Conservation (phyloP, 1,140 invertebrate species). For the Acromyrmex heyeri region DNA sequence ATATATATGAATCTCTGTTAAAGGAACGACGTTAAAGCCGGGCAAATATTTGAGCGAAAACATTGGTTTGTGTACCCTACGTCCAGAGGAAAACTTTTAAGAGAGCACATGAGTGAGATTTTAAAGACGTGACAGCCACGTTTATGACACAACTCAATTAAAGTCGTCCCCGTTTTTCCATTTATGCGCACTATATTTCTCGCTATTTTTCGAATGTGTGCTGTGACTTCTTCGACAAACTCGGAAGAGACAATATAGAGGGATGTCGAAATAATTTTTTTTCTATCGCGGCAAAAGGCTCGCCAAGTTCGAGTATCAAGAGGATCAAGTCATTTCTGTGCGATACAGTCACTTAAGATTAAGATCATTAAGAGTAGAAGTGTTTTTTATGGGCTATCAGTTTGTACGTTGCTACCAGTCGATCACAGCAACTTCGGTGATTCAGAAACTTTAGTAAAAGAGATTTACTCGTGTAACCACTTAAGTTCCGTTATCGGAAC, state of each 20-base stretch:
- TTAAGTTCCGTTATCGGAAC: constrained; percentile 26
- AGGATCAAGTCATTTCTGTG: background rate
- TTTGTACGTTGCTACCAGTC: background rate
- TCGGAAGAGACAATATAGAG: background rate
- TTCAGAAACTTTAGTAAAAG: constrained; percentile 35
- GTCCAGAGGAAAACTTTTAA: constrained; percentile 38
- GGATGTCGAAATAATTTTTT: background rate
- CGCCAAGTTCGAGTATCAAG: background rate
- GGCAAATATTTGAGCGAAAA: constrained; percentile 49
- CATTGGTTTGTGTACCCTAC: constrained; percentile 24
- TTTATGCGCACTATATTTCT: background rate
- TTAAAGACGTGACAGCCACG: background rate
- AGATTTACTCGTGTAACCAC: constrained; percentile 22
- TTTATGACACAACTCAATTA: constrained; percentile 27
- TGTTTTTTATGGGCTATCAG: background rate
- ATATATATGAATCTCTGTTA: constrained; percentile 39
- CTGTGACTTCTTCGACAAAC: background rate
- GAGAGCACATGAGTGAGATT: background rate
- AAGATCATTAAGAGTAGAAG: background rate
- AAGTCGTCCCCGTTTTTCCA: background rate
- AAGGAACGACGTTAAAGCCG: constrained; percentile 30
- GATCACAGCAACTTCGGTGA: constrained; percentile 2
- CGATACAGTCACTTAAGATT: background rate
- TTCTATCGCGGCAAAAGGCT: background rate
- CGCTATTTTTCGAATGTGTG: background rate